Percentiles rank a stretch among this genome's conserved stretches.
Conservation (phyloP, 2,888 invertebrate genomes). For the Drosophila trichaetosa region DNA sequence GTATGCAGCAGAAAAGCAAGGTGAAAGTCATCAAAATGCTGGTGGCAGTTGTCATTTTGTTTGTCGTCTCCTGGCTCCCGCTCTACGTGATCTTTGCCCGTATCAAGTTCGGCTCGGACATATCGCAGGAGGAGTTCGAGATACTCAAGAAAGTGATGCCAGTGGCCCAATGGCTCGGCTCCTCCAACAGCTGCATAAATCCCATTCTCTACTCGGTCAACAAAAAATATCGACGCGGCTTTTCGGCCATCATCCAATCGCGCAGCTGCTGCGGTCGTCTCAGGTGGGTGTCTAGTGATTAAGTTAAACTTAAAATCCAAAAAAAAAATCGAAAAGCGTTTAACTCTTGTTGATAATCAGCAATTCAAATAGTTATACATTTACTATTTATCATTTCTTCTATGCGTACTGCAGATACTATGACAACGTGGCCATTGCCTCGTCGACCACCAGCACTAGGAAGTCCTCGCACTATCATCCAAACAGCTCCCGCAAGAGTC, state of each 20-base stretch:
- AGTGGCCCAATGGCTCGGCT: slow-evolving; percentile 96
- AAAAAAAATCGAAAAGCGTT: background rate
- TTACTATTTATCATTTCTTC: background rate
- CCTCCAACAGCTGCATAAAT: slow-evolving; percentile 97
- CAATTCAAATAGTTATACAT: background rate
- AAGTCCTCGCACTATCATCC: slow-evolving; percentile 95
- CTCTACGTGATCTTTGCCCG: slow-evolving; percentile 95
- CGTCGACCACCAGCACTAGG: slow-evolving; percentile 93
- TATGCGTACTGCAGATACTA: slow-evolving; percentile 87
- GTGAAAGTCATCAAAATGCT: slow-evolving; percentile 98
- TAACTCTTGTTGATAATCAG: background rate
- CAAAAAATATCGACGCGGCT: slow-evolving; percentile 95
- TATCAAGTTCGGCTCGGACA: slow-evolving; percentile 91
- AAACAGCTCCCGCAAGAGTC: slow-evolving; percentile 86
- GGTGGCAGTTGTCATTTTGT: slow-evolving; percentile 95
- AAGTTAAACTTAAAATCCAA: too few species aligned
- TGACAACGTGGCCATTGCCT: slow-evolving; percentile 93
- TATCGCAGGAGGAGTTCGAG: slow-evolving; percentile 92
- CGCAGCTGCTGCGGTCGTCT: slow-evolving; percentile 93
- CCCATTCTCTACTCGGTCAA: slow-evolving; percentile 97
- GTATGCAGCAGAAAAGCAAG: slow-evolving; percentile 97
- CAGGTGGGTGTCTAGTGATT: slow-evolving; percentile 84
- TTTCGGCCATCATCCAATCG: slow-evolving; percentile 94
- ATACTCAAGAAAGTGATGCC: slow-evolving; percentile 93
- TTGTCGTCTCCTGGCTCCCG: slow-evolving; percentile 96